Percentiles rank a stretch among this genome's conserved stretches.
Evolutionary conservation across 37 sponge, comb jelly and placozoan species (phyloP).

Genomic region (Theonella swinhoei): DNA sequence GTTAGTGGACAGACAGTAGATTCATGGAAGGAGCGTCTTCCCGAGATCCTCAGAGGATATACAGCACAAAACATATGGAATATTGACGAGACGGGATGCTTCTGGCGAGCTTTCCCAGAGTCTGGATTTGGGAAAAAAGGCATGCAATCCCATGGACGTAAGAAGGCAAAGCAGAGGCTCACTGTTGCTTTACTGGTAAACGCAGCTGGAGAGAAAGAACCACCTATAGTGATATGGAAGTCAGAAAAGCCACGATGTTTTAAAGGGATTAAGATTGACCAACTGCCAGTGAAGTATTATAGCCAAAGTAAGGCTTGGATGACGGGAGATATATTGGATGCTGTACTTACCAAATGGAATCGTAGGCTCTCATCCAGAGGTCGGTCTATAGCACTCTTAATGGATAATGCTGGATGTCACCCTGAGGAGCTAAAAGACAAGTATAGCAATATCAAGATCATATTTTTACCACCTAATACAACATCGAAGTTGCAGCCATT

Average conservation of each 20-base stretch:
- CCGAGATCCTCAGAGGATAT: slow-evolving; percentile 43
- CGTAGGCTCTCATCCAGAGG: not conserved
- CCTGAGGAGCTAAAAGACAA: not conserved
- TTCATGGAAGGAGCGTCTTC: slow-evolving; percentile 50
- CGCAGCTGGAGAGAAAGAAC: slow-evolving; percentile 5
- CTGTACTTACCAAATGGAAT: slow-evolving; percentile 3
- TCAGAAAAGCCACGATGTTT: not conserved
- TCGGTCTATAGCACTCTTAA: not conserved
- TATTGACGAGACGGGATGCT: not conserved
- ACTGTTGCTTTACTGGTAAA: not conserved
- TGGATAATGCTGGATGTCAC: not conserved
- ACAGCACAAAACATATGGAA: not conserved
- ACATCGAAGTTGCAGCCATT: slow-evolving; percentile 57
- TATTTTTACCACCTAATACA: slow-evolving; percentile 53
- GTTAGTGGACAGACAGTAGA: slow-evolving; percentile 43
- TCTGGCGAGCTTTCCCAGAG: not conserved
- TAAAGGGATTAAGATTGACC: not conserved
- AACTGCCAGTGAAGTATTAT: not conserved
- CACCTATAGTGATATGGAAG: not conserved
- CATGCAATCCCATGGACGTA: not conserved
- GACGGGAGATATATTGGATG: not conserved
- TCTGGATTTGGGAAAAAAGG: not conserved
- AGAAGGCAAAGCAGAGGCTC: slow-evolving; percentile 5
- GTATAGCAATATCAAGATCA: not conserved
- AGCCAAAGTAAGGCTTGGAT: not conserved